Evolutionary conservation across 92 coral and sea anemone species (phyloP).

Genomic region (Montipora capitata): DNA sequence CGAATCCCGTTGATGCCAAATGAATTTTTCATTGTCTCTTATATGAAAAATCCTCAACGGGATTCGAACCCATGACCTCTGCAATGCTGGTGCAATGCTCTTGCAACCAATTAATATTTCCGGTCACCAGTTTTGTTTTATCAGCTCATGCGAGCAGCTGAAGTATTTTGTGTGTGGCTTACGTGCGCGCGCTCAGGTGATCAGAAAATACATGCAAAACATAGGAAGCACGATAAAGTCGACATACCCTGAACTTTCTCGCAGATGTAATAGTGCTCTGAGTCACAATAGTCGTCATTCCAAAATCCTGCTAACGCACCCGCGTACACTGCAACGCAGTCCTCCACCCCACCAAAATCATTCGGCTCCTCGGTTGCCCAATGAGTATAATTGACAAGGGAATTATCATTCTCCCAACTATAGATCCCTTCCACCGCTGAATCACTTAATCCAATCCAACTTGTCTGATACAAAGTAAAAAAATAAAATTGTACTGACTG

Average conservation of each 20-base stretch:
- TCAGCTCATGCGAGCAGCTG: too few species aligned
- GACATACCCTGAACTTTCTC: conserved; percentile 88
- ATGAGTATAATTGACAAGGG: conserved; percentile 81
- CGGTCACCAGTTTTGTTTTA: too few species aligned
- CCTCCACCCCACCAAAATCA: conserved; percentile 82
- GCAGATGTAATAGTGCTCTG: conserved; percentile 81
- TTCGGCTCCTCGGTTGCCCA: conserved; percentile 91
- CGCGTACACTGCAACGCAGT: conserved; percentile 80
- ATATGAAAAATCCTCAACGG: too few species aligned
- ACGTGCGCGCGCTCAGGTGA: too few species aligned
- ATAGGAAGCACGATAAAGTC: neutral
- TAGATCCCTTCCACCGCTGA: conserved; percentile 74
- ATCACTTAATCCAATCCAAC: conserved; percentile 94
- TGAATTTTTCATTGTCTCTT: too few species aligned
- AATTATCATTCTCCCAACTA: conserved; percentile 86
- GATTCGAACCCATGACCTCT: too few species aligned
- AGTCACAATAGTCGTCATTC: conserved; percentile 91
- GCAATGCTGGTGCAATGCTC: too few species aligned
- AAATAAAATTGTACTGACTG: too few species aligned
- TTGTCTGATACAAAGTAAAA: conserved; percentile 42
- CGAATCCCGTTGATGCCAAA: too few species aligned
- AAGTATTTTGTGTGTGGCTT: too few species aligned
- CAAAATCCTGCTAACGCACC: conserved; percentile 81
- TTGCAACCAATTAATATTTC: too few species aligned
- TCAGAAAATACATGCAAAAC: too few species aligned